These are phyloP conservation scores for Platycercus adscitus DNA, from an alignment of 2,113 vertebrate genomes.

Conservation along the genomic window DNA sequence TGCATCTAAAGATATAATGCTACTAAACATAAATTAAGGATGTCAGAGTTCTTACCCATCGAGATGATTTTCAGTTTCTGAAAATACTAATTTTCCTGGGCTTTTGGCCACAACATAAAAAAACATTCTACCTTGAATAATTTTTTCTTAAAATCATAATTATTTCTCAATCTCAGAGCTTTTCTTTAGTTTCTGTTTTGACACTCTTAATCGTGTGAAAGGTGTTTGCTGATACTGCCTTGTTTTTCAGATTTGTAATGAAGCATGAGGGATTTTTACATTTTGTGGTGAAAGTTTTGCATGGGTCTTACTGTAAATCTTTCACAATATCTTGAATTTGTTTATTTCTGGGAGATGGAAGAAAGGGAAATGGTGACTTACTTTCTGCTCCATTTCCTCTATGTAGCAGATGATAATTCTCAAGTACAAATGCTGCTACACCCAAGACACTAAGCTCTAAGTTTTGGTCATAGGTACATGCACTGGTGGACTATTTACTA, in stretches of 20 bases:
- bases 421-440: not conserved
- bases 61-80: not conserved
- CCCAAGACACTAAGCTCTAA: not conserved
- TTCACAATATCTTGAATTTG: conserved; percentile 27
- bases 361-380: conserved; percentile 45
- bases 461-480: not conserved
- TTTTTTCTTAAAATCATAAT: not conserved
- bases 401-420: not conserved
- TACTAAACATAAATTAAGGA: not conserved
- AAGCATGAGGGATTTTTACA: conserved; percentile 61
- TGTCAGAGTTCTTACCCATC: not conserved
- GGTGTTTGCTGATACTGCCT: not conserved
- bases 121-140: not conserved
- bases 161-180: not conserved
- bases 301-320: conserved; percentile 49
- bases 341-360: conserved; percentile 38
- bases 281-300: conserved; percentile 59
- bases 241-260: conserved; percentile 59
- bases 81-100: not conserved
- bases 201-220: not conserved
- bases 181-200: conserved; percentile 25
- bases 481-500: not conserved
- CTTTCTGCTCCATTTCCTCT: conserved; percentile 49
- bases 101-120: not conserved
- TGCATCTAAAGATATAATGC: not conserved